Base-by-base conservation (phyloP, 2,888 invertebrate species). In the Conchocele bisecta region DNA sequence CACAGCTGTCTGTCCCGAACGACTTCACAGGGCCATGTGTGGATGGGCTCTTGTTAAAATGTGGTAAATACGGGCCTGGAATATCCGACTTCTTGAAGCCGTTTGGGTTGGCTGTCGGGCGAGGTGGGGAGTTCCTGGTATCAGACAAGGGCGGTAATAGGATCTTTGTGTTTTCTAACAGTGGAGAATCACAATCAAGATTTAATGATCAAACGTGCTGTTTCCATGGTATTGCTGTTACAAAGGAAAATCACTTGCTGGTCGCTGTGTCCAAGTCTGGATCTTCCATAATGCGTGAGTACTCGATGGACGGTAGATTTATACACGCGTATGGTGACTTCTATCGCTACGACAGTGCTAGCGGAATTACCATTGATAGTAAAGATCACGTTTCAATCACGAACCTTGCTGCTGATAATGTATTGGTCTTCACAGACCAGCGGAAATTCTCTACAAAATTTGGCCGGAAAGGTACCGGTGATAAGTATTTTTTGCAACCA, bases 401-500 rank as follows among this genome's bases (percentile, higher is more conserved):
- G 0, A 84, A 85, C 28, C 60, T 82, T 6, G 84, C 84, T 31
- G 83, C 79, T 39, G 70, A 83, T 29, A 82, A 80, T 67, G 77
- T 88, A 1, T 82, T 84, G 50, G 60, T 86, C 3, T 83, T 89
- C 42, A 87, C 84, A 2, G 82, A 85, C 6, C 82, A 86, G 46
- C 73, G 78, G 42, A 89, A 86, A 70, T 75, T 87, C 20, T 82
- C 85, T 0, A 63, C 75, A 15, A 86, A 86, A 54, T 86, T 89
- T 73, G 87, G 88, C 7, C 74, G 86, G 51, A 86, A 86, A 72
- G 89, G 88, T 0, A 75, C 77, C 13, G 87, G 86, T 0, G 83
- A 86, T 31, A 82, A 82, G 24, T 83, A 83, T 39, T 86, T 89
- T 31, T 57, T 70, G 20, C 67, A 78, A 6, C 89, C 89, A 7